These are phyloP conservation scores for Anabas testudineus DNA, from an alignment of 2,797 vertebrate genomes.

Conservation along the genomic window DNA sequence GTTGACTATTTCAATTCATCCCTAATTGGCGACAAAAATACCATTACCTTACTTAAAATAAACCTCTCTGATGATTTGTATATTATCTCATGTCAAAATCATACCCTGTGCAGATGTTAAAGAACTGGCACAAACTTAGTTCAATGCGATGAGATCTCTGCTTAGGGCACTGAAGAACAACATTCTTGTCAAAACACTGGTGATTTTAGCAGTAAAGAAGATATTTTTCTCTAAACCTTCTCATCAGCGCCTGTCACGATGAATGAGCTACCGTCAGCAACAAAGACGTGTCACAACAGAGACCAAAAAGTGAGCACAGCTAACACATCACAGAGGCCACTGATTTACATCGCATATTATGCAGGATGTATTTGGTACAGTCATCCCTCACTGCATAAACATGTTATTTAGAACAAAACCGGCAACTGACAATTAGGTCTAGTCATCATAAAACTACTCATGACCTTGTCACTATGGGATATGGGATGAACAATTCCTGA, in stretches of 20 bases:
- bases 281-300: conserved; percentile 63
- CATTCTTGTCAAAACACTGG: conserved; percentile 69
- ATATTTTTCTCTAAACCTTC: conserved; percentile 45
- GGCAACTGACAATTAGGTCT: conserved; percentile 55
- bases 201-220: conserved; percentile 61
- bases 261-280: conserved; percentile 64
- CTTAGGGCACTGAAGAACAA: conserved; percentile 59
- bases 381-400: conserved; percentile 46
- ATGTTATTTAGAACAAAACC: conserved; percentile 51
- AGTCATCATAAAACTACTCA: conserved; percentile 59
- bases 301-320: conserved; percentile 61
- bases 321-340: conserved; percentile 54
- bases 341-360: conserved; percentile 71
- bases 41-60: conserved; percentile 48
- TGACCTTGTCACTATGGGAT: conserved; percentile 51
- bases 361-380: conserved; percentile 35
- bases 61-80: conserved; percentile 20
- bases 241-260: conserved; percentile 70
- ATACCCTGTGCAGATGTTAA: conserved; percentile 38
- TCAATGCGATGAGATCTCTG: conserved; percentile 55
- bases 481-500: conserved; percentile 39
- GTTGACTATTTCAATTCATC: conserved; percentile 17
- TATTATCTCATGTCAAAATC: conserved; percentile 46
- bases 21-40: conserved; percentile 51
- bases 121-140: conserved; percentile 38